Evolutionary conservation across 2,113 vertebrate species (phyloP).

Genomic region (Ranitomeya variabilis): DNA sequence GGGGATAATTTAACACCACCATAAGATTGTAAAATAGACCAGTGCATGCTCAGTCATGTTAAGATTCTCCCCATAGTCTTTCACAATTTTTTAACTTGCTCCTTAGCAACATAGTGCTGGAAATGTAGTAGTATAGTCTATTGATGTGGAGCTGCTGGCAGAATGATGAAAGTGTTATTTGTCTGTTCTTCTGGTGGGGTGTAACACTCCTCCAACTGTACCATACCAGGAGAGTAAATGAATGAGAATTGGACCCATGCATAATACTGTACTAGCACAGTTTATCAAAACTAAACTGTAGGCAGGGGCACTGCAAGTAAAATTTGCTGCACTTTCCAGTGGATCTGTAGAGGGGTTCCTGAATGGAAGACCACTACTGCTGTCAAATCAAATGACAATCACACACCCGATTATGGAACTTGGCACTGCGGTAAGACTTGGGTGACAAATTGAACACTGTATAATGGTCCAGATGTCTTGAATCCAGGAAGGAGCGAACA

Average conservation of each 20-base stretch:
- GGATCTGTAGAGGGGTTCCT: not conserved
- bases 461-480: constrained; percentile 95
- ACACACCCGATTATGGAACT: constrained; percentile 97
- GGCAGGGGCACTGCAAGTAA: not conserved
- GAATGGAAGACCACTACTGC: not conserved
- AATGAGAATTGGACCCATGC: too few relatives aligned
- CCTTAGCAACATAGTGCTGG: not conserved
- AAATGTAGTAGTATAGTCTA: not conserved
- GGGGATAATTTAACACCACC: too few relatives aligned
- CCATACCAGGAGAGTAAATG: too few relatives aligned
- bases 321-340: not conserved
- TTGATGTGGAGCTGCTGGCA: not conserved
- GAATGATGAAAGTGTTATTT: too few relatives aligned
- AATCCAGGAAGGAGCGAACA: constrained; percentile 94
- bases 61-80: too few relatives aligned
- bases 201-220: too few relatives aligned
- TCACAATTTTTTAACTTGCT: too few relatives aligned
- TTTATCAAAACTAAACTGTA: too few relatives aligned
- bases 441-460: constrained; percentile 97
- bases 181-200: too few relatives aligned
- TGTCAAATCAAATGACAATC: not conserved
- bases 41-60: too few relatives aligned
- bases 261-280: too few relatives aligned
- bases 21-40: too few relatives aligned
- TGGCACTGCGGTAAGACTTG: constrained; percentile 94